Evolutionary conservation across 2,797 vertebrate species (phyloP), one percentile per base, ranked within the genome.

Genomic region (Danio tinwini): DNA sequence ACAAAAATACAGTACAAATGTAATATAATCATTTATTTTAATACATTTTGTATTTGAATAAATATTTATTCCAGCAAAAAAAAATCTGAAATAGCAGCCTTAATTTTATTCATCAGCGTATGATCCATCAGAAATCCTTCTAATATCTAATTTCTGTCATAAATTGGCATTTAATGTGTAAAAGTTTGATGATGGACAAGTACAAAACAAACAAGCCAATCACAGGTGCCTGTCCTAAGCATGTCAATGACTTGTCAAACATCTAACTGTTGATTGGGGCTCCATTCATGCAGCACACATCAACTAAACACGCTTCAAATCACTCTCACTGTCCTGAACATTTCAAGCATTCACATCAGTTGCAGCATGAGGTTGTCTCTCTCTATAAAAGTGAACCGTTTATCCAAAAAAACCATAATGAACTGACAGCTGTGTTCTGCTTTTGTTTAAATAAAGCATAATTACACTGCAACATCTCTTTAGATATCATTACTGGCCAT

Each of bases 181-280:
- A 10, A 69, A 53, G 4, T 52, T 52, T 17, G 39, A 9, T 52
- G 9, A 50, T 49, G 52, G 49, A 53, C 29, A 53, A 69, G 16
- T 12, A 40, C 29, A 69, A 52, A 52, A 68, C 65, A 29, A 68
- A n/a, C 21, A 45, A 1, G 13, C 17, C 19, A 21, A 1, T 13
- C 13, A 29, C 21, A 68, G 14, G 39, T 50, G 8, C 65, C 1
- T 50, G 14, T 49, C 65, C 37, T 16, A 12, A 2, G 19, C 53
- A 45, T 19, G 40, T 64, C 62, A 64, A 45, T 19, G 47, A 39
- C 65, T 37, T 37, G 13, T 49, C 19, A 67, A 19, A 21, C 19
- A 37, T 49, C 45, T 9, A 68, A 21, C 21, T 68, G 64, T 68
- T 68, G 64, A 37, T 19, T 47, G 44, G 50, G 45, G 65, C 47